phyloP scores from a whole-genome alignment of 2,797 vertebrate species.

The Hemitrygon akajei region DNA sequence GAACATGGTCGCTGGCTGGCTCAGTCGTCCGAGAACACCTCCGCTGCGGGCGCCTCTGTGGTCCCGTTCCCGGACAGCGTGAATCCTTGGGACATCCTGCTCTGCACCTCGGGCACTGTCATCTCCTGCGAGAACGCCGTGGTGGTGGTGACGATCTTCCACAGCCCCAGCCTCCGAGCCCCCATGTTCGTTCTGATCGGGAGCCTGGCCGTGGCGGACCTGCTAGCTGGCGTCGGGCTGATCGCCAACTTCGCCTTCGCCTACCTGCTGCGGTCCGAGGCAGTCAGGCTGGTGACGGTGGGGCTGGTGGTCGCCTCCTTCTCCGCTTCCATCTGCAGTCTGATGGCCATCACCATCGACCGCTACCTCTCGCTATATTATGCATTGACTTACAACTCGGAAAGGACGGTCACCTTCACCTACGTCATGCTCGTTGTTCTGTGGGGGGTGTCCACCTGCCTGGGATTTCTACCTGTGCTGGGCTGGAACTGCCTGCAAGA shows the following conservation, averaged over 20 bases:
- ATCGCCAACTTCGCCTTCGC: conserved; percentile 90
- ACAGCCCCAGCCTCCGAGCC: conserved; percentile 86
- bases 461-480: conserved; percentile 84
- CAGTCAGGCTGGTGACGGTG: conserved; percentile 83
- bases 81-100: conserved; percentile 96
- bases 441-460: conserved; percentile 84
- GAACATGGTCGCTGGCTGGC: not conserved
- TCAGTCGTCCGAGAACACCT: not conserved
- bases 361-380: conserved; percentile 97
- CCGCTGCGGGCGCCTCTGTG: not conserved
- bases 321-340: conserved; percentile 92
- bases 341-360: conserved; percentile 95
- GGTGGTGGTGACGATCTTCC: conserved; percentile 97
- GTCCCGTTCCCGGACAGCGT: conserved; percentile 47
- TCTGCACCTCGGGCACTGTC: conserved; percentile 90
- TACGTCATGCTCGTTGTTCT: conserved; percentile 89
- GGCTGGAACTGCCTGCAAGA: conserved; percentile 94
- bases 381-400: conserved; percentile 92
- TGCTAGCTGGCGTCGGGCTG: conserved; percentile 88
- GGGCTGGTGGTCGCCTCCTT: conserved; percentile 95
- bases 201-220: conserved; percentile 91
- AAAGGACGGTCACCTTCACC: conserved; percentile 91
- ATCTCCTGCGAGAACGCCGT: conserved; percentile 95
- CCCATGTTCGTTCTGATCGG: conserved; percentile 97
- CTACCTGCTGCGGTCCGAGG: conserved; percentile 87